A percentile compares a stretch with the other conserved stretches of the same genome.
These are phyloP conservation scores for Meganola albula DNA, from an alignment of 2,888 invertebrate species.

Conservation along the genomic window DNA sequence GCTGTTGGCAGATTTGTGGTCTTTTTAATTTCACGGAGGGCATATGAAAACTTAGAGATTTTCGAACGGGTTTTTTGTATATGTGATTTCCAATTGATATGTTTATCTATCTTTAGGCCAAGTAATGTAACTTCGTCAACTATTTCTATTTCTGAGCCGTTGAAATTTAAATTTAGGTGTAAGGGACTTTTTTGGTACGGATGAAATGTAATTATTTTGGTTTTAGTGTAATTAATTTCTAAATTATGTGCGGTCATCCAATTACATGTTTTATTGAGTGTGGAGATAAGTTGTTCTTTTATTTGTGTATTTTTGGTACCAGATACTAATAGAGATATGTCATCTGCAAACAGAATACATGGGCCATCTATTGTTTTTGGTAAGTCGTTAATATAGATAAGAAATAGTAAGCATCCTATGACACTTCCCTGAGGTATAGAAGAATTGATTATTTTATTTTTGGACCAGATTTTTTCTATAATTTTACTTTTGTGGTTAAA, in stretches of 20 bases:
- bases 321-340: not conserved
- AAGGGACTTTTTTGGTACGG: constrained; percentile 11
- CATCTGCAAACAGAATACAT: constrained; percentile 4
- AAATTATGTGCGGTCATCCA: constrained; percentile 17
- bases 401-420: constrained; percentile 8
- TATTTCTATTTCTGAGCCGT: constrained; percentile 6
- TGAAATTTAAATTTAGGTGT: constrained; percentile 5
- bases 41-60: constrained; percentile 13
- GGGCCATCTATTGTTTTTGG: constrained; percentile 1
- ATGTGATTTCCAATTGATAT: constrained; percentile 13
- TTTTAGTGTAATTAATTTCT: constrained; percentile 11
- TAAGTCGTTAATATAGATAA: constrained; percentile 10
- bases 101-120: constrained; percentile 10
- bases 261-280: no score
- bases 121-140: constrained; percentile 8
- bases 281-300: no score
- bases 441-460: not conserved
- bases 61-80: constrained; percentile 8
- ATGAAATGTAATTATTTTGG: constrained; percentile 10
- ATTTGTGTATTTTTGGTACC: not conserved
- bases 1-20: constrained; percentile 6
- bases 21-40: constrained; percentile 9
- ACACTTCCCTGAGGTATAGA: constrained; percentile 11
- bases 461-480: not conserved
- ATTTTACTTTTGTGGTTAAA: not conserved